Evolutionary conservation across 1,140 invertebrate species (phyloP), one percentile per base, ranked within the genome.

Genomic region (Charaxes varanes): DNA sequence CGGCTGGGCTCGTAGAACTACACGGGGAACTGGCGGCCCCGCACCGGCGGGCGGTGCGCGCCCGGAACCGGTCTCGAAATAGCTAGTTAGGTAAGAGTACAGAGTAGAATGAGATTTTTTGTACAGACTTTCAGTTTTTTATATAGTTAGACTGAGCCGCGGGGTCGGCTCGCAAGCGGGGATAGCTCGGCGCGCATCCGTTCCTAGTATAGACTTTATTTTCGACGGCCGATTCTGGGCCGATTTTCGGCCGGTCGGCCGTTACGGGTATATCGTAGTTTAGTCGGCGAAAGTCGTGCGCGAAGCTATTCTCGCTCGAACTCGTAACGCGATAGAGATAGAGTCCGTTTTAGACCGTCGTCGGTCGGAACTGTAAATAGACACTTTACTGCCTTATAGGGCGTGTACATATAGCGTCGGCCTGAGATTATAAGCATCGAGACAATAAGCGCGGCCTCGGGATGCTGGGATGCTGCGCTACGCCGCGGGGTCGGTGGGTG

Each of bases 201-300:
- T 80, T 78, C 69, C 76, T 80, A 73, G n/a, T n/a, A 48, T 68
- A 71, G 62, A 69, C 66, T 69, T 70, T 70, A 73, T 66, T 70
- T 70, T 61, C 46, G 53, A 62, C 46, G 40, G 50, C 34, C 34
- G 60, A 76, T n/a, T n/a, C n/a, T n/a, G 77, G 72, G 76, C 72
- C 73, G 76, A 76, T 65, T 62, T 65, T 40, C 62, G 52, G 41
- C 47, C 61, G 62, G 64, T 57, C 53, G 56, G 6, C 61, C 53
- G 62, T 45, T 72, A 73, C 71, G 71, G 72, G 74, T 74, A 72
- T 49, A 45, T 57, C 42, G 56, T 44, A 33, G 21, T 56, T 48
- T 42, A 45, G 48, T 44, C 48, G 30, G 15, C 24, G 24, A 40
- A 43, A 41, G 23, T 10, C 58, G 59, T 59, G 63, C 44, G 28